Evolutionary conservation across 2,113 vertebrate genomes (phyloP).

Genomic region (Centropus unirufus): DNA sequence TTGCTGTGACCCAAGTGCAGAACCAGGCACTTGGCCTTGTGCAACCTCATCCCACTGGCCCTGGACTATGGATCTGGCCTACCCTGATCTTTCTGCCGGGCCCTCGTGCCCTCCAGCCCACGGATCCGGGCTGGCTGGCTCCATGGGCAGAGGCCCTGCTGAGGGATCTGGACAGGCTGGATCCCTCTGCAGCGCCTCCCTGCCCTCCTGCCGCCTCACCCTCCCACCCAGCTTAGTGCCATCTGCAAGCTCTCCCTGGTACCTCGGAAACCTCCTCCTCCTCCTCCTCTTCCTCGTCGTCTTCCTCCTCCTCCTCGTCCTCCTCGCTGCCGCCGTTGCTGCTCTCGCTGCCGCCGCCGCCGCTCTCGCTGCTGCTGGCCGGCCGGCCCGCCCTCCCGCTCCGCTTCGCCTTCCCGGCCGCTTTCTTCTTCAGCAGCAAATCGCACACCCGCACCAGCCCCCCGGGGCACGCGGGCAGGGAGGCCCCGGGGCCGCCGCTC

Average conservation of each 20-base stretch:
- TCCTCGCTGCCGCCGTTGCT: constrained; percentile 73
- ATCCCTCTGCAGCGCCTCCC: too few relatives aligned
- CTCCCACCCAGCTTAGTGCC: too few relatives aligned
- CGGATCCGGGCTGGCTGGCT: too few relatives aligned
- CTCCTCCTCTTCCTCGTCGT: constrained; percentile 67
- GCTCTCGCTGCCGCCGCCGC: constrained; percentile 65
- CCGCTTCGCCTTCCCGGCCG: constrained; percentile 64
- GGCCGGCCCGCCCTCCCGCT: constrained; percentile 65
- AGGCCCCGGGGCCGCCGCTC: not conserved
- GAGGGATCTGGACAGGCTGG: too few relatives aligned
- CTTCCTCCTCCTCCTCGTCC: constrained; percentile 38
- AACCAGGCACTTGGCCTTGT: too few relatives aligned
- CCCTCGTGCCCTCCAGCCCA: too few relatives aligned
- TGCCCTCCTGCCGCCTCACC: too few relatives aligned
- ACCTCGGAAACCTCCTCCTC: constrained; percentile 82
- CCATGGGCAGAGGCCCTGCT: too few relatives aligned
- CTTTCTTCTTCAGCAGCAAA: constrained; percentile 75
- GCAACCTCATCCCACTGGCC: too few relatives aligned
- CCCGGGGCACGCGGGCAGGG: not conserved
- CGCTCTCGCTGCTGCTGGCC: constrained; percentile 63
- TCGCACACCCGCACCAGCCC: constrained; percentile 78
- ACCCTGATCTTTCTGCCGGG: too few relatives aligned
- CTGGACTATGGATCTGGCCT: too few relatives aligned
- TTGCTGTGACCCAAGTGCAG: too few relatives aligned
- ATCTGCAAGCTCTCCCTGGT: not conserved